Evolutionary conservation across 2,113 vertebrate genomes (phyloP), one percentile per base, ranked within the genome.

Genomic region (Oplegnathus fasciatus): DNA sequence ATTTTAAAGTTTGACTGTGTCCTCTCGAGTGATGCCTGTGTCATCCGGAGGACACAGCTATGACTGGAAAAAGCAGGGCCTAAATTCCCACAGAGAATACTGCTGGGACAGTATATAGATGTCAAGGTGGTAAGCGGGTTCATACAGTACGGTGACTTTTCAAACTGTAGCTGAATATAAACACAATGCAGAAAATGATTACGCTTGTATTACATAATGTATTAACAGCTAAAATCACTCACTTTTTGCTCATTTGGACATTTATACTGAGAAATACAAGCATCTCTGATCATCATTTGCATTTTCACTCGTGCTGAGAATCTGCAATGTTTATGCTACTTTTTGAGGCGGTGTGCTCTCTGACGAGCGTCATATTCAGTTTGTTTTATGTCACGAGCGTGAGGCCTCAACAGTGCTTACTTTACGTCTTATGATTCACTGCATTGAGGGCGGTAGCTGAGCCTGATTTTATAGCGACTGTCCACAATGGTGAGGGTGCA

Each of bases 1-100:
- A 82, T 81, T 87, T 79, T 66, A 57, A 64, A 60, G 80, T 77
- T 58, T 48, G 66, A 84, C 17, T 54, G 18, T 81, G 79, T 81
- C 44, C 46, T 87, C 52, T 55, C 37, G 37, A 74, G 44, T 52
- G 57, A 61, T 58, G 34, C 7, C 28, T 28, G 28, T 54, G 66
- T 72, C 40, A 48, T 44, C 32, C 79, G n/a, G 58, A 83, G 66
- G n/a, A 55, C 68, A 86, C 11, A 74, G 44, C 73, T 61, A 61
- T 78, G 52, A 79, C 32, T 54, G 48, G 44, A 61, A 58, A 71
- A 70, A 61, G 68, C 83, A 24, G 17, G 24, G 37, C 42, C 61
- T 52, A 52, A 82, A 72, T 75, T 42, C 54, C 61, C 65, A 26
- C 34, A 74, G 72, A 68, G 60, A 48, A 78, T 26, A 42, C 52